Evolutionary conservation across 2,113 vertebrate genomes (phyloP).

Genomic region (Takifugu bimaculatus): DNA sequence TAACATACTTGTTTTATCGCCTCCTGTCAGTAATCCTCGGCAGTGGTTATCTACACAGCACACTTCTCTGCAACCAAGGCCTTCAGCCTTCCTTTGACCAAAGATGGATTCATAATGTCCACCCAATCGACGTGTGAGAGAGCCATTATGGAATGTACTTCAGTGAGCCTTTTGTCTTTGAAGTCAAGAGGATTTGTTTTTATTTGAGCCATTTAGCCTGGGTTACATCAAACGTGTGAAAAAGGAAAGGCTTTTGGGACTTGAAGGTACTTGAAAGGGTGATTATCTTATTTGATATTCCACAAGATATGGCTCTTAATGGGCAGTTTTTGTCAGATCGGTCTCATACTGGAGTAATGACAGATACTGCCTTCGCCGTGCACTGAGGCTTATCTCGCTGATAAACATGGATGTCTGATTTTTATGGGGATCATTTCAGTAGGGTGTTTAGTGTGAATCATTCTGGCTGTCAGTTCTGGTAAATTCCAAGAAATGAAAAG

Average conservation of each 20-base stretch:
- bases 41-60: slow-evolving; percentile 5
- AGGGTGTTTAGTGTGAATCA: background rate
- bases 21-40: slow-evolving; percentile 40
- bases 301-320: slow-evolving; percentile 34
- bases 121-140: background rate
- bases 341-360: slow-evolving; percentile 13
- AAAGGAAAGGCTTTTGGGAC: background rate
- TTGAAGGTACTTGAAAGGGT: slow-evolving; percentile 10
- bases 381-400: slow-evolving; percentile 20
- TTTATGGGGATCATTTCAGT: slow-evolving; percentile 11
- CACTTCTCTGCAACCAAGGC: slow-evolving; percentile 22
- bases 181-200: slow-evolving; percentile 3
- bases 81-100: slow-evolving; percentile 5
- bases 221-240: slow-evolving; percentile 5
- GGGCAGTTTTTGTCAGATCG: slow-evolving; percentile 18
- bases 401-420: slow-evolving; percentile 31
- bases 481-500: background rate
- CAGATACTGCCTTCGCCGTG: slow-evolving; percentile 6
- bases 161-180: background rate
- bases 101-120: slow-evolving; percentile 3
- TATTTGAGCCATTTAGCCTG: background rate
- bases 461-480: background rate
- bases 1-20: slow-evolving; percentile 36
- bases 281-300: slow-evolving; percentile 26
- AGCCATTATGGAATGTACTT: slow-evolving; percentile 9